Percentiles rank a stretch among this genome's conserved stretches.
Conservation (phyloP, 2,113 vertebrate genomes). For the Callipepla californica region DNA sequence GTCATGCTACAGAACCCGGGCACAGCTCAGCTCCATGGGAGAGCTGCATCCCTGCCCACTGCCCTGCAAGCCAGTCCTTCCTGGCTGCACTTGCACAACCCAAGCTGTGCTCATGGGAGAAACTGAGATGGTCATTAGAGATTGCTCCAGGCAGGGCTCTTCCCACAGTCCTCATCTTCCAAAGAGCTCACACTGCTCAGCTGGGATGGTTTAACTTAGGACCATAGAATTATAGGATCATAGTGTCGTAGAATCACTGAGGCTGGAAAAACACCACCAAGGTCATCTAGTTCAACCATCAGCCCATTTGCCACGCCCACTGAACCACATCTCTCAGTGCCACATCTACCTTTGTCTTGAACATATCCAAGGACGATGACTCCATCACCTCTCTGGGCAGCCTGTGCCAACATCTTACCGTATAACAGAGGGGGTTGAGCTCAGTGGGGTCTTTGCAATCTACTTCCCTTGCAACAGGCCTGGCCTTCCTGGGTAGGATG, state of each 20-base stretch:
- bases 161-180: not conserved
- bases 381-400: too few species aligned
- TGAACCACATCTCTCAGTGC: too few species aligned
- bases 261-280: too few species aligned
- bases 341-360: too few species aligned
- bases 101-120: not conserved
- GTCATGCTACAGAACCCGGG: not conserved
- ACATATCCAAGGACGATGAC: too few species aligned
- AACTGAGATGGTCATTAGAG: not conserved
- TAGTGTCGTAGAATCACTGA: too few species aligned
- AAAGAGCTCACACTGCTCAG: not conserved
- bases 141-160: not conserved
- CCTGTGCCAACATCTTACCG: too few species aligned
- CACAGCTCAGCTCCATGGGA: not conserved
- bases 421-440: too few species aligned
- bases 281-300: too few species aligned
- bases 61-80: not conserved
- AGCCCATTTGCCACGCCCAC: too few species aligned
- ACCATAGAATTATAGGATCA: too few species aligned
- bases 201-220: not conserved
- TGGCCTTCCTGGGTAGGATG: not conserved
- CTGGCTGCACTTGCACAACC: not conserved
- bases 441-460: not conserved
- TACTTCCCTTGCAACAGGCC: not conserved
- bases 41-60: not conserved